Conservation (phyloP, 1,140 invertebrate species). For the Zaprionus ornatus region DNA sequence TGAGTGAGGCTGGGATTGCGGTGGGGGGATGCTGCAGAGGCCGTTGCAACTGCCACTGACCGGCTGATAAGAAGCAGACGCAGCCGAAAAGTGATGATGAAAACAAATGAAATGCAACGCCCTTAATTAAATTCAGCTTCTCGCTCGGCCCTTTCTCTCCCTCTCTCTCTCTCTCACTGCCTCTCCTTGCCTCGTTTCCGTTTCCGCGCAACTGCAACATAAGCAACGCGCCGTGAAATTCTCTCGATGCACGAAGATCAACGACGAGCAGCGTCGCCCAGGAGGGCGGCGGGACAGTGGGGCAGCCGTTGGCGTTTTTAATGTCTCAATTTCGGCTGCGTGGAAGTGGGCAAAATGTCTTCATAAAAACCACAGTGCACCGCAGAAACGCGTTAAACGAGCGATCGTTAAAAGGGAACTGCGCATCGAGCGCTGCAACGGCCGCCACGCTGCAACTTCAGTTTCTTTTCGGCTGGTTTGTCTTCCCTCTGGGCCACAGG, state of each 20-base stretch:
- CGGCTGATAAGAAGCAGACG: slow-evolving; percentile 68
- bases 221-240: slow-evolving; percentile 6
- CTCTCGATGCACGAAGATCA: slow-evolving; percentile 25
- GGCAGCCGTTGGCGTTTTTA: slow-evolving; percentile 55
- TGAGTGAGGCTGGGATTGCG: slow-evolving; percentile 31
- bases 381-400: slow-evolving; percentile 78
- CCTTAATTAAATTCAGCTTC: slow-evolving; percentile 72
- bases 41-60: slow-evolving; percentile 70
- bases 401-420: slow-evolving; percentile 76
- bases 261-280: too few species aligned
- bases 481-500: slow-evolving; percentile 2
- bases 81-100: slow-evolving; percentile 50
- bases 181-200: slow-evolving; percentile 1
- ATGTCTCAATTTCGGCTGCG: slow-evolving; percentile 74
- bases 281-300: slow-evolving; percentile 33
- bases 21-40: slow-evolving; percentile 19
- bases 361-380: slow-evolving; percentile 70
- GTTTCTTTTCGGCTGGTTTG: background rate
- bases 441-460: slow-evolving; percentile 39
- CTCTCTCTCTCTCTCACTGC: background rate
- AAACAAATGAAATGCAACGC: slow-evolving; percentile 78
- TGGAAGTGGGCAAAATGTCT: slow-evolving; percentile 63
- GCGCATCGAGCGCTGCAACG: slow-evolving; percentile 39
- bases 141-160: slow-evolving; percentile 13
- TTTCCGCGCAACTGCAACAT: slow-evolving; percentile 4